Conservation (phyloP, 2,888 invertebrate genomes). For the Cephus pulcher region DNA sequence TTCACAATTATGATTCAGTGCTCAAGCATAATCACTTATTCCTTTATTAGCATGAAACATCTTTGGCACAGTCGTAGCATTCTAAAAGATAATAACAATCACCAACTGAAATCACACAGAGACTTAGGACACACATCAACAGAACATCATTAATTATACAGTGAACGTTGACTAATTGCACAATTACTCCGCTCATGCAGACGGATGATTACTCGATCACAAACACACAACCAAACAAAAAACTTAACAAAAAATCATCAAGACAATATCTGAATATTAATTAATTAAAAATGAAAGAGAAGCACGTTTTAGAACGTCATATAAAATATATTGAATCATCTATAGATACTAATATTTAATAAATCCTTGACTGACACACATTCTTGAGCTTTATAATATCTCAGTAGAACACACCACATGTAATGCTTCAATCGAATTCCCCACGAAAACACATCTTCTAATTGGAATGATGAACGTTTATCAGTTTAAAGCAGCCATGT, state of each 20-base stretch:
- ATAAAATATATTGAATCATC: neutral
- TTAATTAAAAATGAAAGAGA: neutral
- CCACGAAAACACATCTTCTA: neutral
- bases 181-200: neutral
- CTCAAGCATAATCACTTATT: neutral
- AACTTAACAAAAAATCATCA: neutral
- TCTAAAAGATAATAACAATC: neutral
- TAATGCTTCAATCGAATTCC: neutral
- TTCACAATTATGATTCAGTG: neutral
- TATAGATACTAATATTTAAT: neutral
- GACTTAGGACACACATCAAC: neutral
- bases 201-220: neutral
- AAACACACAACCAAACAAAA: neutral
- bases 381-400: neutral
- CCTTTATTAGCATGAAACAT: neutral
- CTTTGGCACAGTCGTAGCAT: neutral
- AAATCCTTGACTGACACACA: neutral
- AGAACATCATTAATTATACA: neutral
- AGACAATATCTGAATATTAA: neutral
- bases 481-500: slow-evolving; percentile 1
- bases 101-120: neutral
- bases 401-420: neutral
- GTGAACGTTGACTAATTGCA: neutral
- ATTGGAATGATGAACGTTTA: neutral
- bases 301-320: neutral